A percentile compares a stretch with the other conserved stretches of the same genome.
These are phyloP conservation scores for Propithecus coquereli DNA, from an alignment of 2,113 vertebrate species.

Conservation along the genomic window DNA sequence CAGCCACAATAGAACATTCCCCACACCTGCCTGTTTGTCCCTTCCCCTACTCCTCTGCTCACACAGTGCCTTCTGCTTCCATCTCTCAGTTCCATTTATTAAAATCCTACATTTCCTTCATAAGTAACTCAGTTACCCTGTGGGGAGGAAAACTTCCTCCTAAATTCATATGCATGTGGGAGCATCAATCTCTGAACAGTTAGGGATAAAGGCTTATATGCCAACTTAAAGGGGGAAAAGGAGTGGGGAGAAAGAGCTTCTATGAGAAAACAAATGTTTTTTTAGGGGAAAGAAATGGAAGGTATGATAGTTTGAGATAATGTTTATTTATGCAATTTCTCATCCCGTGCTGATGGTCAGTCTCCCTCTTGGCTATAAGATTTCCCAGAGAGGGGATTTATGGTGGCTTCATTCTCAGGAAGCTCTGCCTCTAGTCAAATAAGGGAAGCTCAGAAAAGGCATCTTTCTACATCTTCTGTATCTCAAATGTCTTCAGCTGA, in stretches of 20 bases:
- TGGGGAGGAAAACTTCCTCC: neutral
- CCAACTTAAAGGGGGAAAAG: neutral
- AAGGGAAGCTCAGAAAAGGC: neutral
- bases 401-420: neutral
- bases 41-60: neutral
- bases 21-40: neutral
- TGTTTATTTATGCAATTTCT: neutral
- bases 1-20: neutral
- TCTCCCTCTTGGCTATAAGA: neutral
- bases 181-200: accelerated
- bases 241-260: neutral
- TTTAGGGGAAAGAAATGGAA: neutral
- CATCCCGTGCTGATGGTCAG: neutral
- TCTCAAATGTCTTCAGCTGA: neutral
- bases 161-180: neutral
- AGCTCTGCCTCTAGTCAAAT: neutral
- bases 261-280: neutral
- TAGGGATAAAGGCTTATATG: neutral
- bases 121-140: neutral
- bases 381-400: neutral
- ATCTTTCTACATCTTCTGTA: neutral
- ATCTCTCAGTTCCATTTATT: neutral
- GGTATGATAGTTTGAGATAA: neutral
- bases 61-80: neutral
- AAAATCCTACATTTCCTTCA: neutral